Evolutionary conservation across 2,888 invertebrate genomes (phyloP).

Genomic region (Xanthia togata): DNA sequence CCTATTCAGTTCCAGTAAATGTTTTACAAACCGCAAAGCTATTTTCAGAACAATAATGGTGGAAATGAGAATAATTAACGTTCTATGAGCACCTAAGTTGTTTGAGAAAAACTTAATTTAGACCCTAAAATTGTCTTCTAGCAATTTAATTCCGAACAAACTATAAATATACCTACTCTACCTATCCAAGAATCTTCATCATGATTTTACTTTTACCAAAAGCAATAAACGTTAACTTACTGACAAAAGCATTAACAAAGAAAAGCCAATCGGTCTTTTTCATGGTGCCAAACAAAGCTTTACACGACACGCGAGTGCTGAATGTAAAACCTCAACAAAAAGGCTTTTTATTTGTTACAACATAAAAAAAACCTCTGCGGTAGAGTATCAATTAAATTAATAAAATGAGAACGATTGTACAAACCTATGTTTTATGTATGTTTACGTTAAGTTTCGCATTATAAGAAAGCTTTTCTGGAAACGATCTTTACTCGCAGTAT

Average conservation of each 20-base stretch:
- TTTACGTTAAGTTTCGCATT: slow-evolving; percentile 26
- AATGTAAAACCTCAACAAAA: slow-evolving; percentile 45
- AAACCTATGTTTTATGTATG: slow-evolving; percentile 19
- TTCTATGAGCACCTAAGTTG: neutral
- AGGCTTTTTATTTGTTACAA: slow-evolving; percentile 35
- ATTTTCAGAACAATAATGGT: slow-evolving; percentile 8
- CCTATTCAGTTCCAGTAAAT: slow-evolving; percentile 10
- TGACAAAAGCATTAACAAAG: slow-evolving; percentile 38
- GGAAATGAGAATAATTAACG: slow-evolving; percentile 20
- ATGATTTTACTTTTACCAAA: slow-evolving; percentile 14
- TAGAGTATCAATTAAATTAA: slow-evolving; percentile 47
- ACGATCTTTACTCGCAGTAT: slow-evolving; percentile 25
- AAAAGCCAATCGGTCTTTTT: slow-evolving; percentile 32
- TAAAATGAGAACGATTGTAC: slow-evolving; percentile 25
- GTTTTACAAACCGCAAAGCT: neutral
- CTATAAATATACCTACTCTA: neutral
- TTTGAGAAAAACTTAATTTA: slow-evolving; percentile 12
- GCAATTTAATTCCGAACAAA: neutral
- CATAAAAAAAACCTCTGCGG: slow-evolving; percentile 35
- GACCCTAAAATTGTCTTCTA: neutral
- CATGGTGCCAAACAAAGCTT: slow-evolving; percentile 37
- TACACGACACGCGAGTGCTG: slow-evolving; percentile 40
- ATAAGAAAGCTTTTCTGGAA: slow-evolving; percentile 42
- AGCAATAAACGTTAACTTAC: slow-evolving; percentile 29
- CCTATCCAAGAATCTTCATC: neutral